Base-by-base conservation (phyloP, 2,113 vertebrate species). In the Melanerpes aurifrons region DNA sequence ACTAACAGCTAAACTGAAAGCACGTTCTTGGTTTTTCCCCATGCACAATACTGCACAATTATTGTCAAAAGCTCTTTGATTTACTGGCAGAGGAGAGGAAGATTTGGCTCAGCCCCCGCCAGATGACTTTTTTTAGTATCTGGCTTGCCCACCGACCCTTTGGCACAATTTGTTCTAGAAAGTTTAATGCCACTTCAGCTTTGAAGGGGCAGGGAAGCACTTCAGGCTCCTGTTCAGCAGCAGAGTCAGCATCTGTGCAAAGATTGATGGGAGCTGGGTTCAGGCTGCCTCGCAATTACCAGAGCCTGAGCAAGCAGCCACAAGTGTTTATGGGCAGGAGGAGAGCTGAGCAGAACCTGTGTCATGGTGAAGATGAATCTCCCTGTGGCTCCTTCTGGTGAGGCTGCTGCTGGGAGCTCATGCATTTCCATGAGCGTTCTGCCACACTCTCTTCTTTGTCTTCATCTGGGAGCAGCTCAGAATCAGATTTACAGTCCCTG, bases 21-120 rank as follows among this genome's bases (percentile, higher is more conserved):
- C 92, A 58, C 3, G 31, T 15, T 12, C 72, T 90, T 40, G 22
- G 48, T 73, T 91, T 24, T 57, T 61, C 62, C 47, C 59, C 32
- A 58, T 14, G 75, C 20, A 87, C 64, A 88, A 64, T 75, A n/a
- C 75, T 7, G 59, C 68, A 48, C 72, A 86, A 90, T 93, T 90
- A 76, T 79, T 72, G 80, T 86, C 95, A 82, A 58, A 90, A 86
- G 89, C 86, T 68, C 80, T 90, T 76, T 92, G 91, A 95, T 92
- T 95, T 72, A 13, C 89, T 86, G 93, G 89, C 86, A 92, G 50
- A 13, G 75, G 35, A 53, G 61, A 78, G 35, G 54, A 47, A 82
- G 76, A 37, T 9, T 80, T 32, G 47, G 72, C 68, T 78, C 72
- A 43, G 80, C 7, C 40, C 80, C 61, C 86, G 83, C 59, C 72